Conservation (phyloP, 2,113 vertebrate genomes). For the Sceloporus undulatus region DNA sequence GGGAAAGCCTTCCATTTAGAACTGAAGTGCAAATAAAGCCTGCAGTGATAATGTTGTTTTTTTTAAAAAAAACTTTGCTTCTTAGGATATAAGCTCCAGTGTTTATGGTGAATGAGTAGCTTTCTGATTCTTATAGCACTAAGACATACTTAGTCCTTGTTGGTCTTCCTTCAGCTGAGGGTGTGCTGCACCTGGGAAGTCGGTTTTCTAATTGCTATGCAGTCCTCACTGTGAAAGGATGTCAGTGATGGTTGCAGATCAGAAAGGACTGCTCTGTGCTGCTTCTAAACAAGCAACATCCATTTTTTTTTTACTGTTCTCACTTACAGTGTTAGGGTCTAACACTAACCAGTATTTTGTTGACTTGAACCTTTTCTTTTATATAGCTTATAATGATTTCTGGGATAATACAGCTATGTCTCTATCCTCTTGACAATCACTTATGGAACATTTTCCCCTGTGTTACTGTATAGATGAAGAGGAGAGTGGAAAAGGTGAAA, state of each 20-base stretch:
- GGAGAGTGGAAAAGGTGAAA: slow-evolving; percentile 84
- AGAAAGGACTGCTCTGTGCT: not conserved
- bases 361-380: not conserved
- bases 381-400: not conserved
- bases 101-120: not conserved
- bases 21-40: not conserved
- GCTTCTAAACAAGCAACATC: not conserved
- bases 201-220: not conserved
- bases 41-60: not conserved
- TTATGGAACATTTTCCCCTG: not conserved
- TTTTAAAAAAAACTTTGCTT: too few species aligned
- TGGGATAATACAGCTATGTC: not conserved
- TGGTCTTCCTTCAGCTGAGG: not conserved
- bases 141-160: not conserved
- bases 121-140: not conserved
- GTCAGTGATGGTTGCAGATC: not conserved
- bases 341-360: not conserved
- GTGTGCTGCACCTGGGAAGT: not conserved
- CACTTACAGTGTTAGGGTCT: not conserved
- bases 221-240: not conserved
- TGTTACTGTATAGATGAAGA: slow-evolving; percentile 76
- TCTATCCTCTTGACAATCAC: not conserved
- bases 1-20: not conserved
- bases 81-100: not conserved
- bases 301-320: not conserved